phyloP scores from a whole-genome alignment of 2,797 vertebrate species.

The Micropoecilia bifurca region DNA sequence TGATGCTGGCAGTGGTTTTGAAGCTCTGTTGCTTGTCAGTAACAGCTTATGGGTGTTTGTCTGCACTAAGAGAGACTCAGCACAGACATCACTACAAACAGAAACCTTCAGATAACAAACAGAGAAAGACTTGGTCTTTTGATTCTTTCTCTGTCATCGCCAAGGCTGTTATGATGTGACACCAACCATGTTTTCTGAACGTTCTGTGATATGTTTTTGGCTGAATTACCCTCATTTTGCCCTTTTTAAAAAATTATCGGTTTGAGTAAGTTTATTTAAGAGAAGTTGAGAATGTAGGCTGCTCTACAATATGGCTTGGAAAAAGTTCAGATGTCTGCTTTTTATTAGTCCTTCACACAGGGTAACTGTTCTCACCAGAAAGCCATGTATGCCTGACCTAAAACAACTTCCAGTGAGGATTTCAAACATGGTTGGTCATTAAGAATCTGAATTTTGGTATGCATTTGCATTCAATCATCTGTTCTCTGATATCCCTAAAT shows the following conservation, averaged over 20 bases:
- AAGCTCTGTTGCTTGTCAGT: constrained; percentile 46
- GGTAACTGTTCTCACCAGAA: neutral
- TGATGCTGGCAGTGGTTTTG: constrained; percentile 20
- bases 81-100: constrained; percentile 14
- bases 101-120: constrained; percentile 30
- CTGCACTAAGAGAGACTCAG: constrained; percentile 1
- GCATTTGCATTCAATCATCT: neutral
- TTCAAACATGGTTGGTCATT: neutral
- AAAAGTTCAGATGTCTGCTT: constrained; percentile 5
- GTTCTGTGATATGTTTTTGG: constrained; percentile 11
- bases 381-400: neutral
- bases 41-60: constrained; percentile 47
- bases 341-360: neutral
- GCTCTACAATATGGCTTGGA: constrained; percentile 56
- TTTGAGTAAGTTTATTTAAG: constrained; percentile 6
- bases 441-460: neutral
- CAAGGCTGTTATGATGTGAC: constrained; percentile 36
- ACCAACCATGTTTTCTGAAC: constrained; percentile 14
- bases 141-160: constrained; percentile 43
- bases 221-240: constrained; percentile 26
- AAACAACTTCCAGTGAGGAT: neutral
- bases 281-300: constrained; percentile 53
- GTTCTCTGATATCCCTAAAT: neutral
- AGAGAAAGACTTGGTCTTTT: constrained; percentile 10
- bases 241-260: neutral